Base-by-base conservation (phyloP, 2,888 invertebrate species). In the Masnerella sp. region DNA sequence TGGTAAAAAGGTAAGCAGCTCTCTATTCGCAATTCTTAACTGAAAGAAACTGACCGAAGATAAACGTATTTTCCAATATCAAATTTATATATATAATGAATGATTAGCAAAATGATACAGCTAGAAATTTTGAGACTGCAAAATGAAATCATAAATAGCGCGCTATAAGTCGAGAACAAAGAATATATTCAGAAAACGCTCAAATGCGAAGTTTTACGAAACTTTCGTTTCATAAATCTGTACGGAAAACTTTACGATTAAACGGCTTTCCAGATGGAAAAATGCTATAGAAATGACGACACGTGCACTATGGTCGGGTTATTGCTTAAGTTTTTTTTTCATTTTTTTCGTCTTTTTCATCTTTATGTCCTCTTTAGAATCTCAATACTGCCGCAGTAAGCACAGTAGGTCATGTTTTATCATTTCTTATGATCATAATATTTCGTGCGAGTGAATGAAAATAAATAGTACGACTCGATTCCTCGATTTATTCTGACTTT, bases 291-390 rank as follows among this genome's bases (percentile, higher is more conserved):
- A 67, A 67, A 62, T 62, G 68, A 68, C 56, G 56, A 62, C 67
- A 73, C 73, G 68, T 73, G 73, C 73, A 62, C 68, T 58, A 68
- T 68, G 47, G 62, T 51, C 62, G 51, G 61, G 62, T 73, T 73
- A 73, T 73, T 73, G 73, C 73, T 73, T 56, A 51, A 67, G 30
- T 52, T 65, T 67, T 73, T 67, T 67, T 56, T 34, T 17, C 2
- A 15, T 54, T 18, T 15, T 34, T 69, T 47, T 32, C 32, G 5
- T 61, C 25, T 67, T 62, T 69, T 47, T 40, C 32, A 12, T 61
- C 25, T 73, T 62, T 49, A 51, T 36, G 49, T 32, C 51, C 64
- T 54, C 72, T 43, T 72, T 72, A 54, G 72, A 72, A 72, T 59
- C 61, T 67, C 47, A 67, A 65, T 72, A 67, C 67, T 47, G 61